Base-by-base conservation (phyloP, 1,140 invertebrate genomes). In the Brachionus paranguensis region DNA sequence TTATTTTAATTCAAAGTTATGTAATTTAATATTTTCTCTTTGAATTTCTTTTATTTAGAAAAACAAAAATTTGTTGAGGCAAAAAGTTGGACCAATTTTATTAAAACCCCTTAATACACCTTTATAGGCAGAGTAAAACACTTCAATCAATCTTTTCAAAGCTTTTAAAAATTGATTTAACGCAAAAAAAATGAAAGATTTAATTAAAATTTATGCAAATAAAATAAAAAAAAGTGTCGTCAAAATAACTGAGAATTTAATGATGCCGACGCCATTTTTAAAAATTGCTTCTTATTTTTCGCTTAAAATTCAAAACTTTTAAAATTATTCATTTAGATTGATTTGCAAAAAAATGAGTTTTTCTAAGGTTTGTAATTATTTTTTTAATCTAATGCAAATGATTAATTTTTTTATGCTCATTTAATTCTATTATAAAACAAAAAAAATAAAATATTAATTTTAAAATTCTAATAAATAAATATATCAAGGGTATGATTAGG, bases 151-250 rank as follows among this genome's bases (percentile, higher is more conserved):
- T 60, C 53, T 60, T 20, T 20, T 60, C 20, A 20, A 60, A 60
- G 53, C 53, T 60, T 27, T 60, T 20, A 60, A 24, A 11, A 60
- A 60, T 20, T 20, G 20, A 60, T 60, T 20, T 60, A 60, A 60
- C 53, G 53, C 53, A 60, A 60, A 24, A 60, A 60, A 60, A 60
- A 55, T 60, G 53, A 60, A 10, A 6, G 5, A 60, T 60, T 10
- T 60, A 41, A 68, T 68, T 68, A 68, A 68, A 68, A 68, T 72
- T 72, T 45, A 72, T 41, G 47, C 29, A 68, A 33, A 68, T 68
- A 68, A 68, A 65, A 65, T 1, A 29, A 65, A 29, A 10, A 64
- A 68, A 68, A 29, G 53, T 55, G 17, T 17, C 17, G 53, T 20
- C 53, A 55, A 55, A 17, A 55, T 5, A 24, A 24, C 53, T 55